Conservation (phyloP, 1,140 invertebrate genomes). For the Eumeta japonica region DNA sequence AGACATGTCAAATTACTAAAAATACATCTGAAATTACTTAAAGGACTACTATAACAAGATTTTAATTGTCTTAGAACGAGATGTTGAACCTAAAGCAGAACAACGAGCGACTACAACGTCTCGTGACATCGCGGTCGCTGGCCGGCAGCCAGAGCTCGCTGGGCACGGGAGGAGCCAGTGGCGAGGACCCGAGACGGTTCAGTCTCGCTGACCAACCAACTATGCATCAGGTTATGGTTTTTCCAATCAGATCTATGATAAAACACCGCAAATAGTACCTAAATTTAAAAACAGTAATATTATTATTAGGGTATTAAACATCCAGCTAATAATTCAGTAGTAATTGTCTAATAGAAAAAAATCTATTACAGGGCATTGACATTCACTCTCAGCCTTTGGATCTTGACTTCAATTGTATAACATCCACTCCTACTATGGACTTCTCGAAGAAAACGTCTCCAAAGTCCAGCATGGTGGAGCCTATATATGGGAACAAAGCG, state of each 20-base stretch:
- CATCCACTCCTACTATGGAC: constrained; percentile 47
- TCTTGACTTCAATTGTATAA: constrained; percentile 52
- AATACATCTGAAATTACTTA: constrained; percentile 3
- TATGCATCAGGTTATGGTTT: constrained; percentile 39
- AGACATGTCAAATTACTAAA: too few species aligned
- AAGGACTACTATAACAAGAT: neutral
- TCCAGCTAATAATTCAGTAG: neutral
- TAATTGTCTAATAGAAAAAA: neutral
- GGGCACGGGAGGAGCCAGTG: constrained; percentile 46
- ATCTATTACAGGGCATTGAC: constrained; percentile 38
- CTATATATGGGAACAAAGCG: constrained; percentile 49
- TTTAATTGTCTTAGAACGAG: constrained; percentile 74
- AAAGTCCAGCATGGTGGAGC: constrained; percentile 41
- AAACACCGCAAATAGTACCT: neutral
- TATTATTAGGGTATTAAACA: neutral
- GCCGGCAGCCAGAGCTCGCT: constrained; percentile 79
- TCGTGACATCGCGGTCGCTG: constrained; percentile 79
- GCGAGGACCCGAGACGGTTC: constrained; percentile 47
- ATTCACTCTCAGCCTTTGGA: constrained; percentile 50
- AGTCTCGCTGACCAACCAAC: constrained; percentile 49
- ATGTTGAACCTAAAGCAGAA: constrained; percentile 96
- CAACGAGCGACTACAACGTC: constrained; percentile 88
- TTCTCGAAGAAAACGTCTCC: constrained; percentile 47
- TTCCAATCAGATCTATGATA: neutral
- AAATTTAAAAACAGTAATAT: neutral